Conservation (phyloP, 2,797 vertebrate species). For the Cirrhinus mrigala region DNA sequence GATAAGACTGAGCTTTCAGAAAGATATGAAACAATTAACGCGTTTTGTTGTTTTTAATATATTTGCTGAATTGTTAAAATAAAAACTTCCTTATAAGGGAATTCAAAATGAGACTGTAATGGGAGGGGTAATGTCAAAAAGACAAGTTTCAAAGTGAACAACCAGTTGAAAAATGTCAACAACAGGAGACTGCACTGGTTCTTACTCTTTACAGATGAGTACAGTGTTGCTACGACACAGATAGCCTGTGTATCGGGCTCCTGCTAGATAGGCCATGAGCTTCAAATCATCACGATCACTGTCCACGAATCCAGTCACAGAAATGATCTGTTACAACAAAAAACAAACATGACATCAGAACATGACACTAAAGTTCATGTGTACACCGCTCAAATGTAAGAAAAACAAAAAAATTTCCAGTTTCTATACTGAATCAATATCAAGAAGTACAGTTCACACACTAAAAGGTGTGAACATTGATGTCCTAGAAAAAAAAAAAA, state of each 20-base stretch:
- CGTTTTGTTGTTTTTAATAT: not conserved
- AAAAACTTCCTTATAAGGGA: not conserved
- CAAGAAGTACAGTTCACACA: not conserved
- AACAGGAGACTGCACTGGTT: not conserved
- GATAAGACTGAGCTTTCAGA: conserved; percentile 9
- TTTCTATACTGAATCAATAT: not conserved
- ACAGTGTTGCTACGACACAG: conserved; percentile 95
- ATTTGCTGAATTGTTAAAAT: not conserved
- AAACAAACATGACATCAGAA: not conserved
- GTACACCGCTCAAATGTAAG: not conserved
- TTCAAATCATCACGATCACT: conserved; percentile 95
- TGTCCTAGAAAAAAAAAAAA: too few species aligned
- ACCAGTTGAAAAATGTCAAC: not conserved
- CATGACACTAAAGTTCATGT: not conserved
- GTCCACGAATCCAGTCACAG: conserved; percentile 95
- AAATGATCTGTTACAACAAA: conserved; percentile 85
- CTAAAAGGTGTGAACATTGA: too few species aligned
- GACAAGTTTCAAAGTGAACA: not conserved
- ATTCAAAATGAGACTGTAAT: not conserved
- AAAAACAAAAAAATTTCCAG: not conserved
- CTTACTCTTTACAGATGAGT: conserved; percentile 98
- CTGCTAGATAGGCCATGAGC: conserved; percentile 93
- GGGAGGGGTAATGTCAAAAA: not conserved
- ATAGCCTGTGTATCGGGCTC: conserved; percentile 95
- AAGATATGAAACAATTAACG: conserved; percentile 6